Evolutionary conservation across 2,113 vertebrate genomes (phyloP).

Genomic region (Peromyscus californicus): DNA sequence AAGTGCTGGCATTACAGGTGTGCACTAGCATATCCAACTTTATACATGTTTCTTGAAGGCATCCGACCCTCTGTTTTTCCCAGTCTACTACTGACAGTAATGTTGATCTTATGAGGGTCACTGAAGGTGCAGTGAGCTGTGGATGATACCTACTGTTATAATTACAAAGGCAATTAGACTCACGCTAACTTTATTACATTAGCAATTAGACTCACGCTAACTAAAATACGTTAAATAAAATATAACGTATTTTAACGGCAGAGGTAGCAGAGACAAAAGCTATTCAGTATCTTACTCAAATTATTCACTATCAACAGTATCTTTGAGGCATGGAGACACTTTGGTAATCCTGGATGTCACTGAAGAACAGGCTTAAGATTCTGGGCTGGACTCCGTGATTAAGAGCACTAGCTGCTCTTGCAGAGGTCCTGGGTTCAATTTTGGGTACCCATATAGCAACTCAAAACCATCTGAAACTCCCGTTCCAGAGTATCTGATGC

Average conservation of each 20-base stretch:
- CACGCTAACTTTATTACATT: too few species aligned
- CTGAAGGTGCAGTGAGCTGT: not conserved
- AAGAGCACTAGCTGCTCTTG: not conserved
- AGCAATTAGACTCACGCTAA: too few species aligned
- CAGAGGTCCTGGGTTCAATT: not conserved
- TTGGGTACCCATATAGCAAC: not conserved
- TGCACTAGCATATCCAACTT: not conserved
- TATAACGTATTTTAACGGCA: not conserved
- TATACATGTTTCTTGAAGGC: constrained; percentile 21
- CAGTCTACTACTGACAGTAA: constrained; percentile 19
- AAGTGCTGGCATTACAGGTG: not conserved
- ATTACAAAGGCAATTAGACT: constrained; percentile 41
- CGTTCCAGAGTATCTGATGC: not conserved
- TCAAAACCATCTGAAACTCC: not conserved
- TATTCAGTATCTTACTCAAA: not conserved
- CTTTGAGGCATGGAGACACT: constrained; percentile 10
- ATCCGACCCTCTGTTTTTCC: not conserved
- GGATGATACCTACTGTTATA: not conserved
- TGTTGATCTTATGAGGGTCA: not conserved
- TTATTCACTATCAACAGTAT: not conserved
- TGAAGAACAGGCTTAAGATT: constrained; percentile 44
- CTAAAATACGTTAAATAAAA: too few species aligned
- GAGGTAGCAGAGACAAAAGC: not conserved
- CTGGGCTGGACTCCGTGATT: not conserved
- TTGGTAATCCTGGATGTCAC: not conserved